phyloP scores from a whole-genome alignment of 2,797 vertebrate species.

The Triplophysa bombifrons region DNA sequence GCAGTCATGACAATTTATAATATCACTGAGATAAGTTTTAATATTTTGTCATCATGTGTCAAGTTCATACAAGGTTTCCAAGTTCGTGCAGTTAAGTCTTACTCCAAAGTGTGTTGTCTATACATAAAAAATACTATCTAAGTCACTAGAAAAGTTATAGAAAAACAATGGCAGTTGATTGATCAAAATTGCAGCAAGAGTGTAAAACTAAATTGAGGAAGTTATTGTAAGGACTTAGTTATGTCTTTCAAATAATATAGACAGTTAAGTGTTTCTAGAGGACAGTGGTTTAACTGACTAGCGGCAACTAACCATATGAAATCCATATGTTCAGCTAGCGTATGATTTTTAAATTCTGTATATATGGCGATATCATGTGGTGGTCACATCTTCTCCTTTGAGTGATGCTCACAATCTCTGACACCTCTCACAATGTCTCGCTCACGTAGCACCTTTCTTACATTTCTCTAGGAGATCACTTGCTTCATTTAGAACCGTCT shows the following conservation, averaged over 20 bases:
- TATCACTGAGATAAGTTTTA: neutral
- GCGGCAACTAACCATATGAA: neutral
- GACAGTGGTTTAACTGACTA: neutral
- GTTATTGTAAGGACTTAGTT: neutral
- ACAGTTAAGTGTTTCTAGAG: neutral
- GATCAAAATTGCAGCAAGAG: too few species aligned
- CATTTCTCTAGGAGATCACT: neutral
- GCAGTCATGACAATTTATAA: neutral
- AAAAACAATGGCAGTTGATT: too few species aligned
- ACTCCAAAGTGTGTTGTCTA: neutral
- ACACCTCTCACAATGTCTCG: neutral
- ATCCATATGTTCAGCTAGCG: neutral
- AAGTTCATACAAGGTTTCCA: too few species aligned
- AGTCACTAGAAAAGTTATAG: neutral
- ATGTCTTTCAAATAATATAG: neutral
- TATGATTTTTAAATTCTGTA: neutral
- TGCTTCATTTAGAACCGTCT: neutral
- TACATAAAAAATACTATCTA: neutral
- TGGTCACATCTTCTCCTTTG: constrained; percentile 10
- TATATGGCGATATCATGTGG: neutral
- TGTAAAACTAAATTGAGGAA: neutral
- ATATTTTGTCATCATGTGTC: neutral
- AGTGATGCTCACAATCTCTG: neutral
- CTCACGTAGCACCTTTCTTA: neutral
- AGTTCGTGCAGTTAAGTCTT: too few species aligned